A percentile compares a stretch with the other conserved stretches of the same genome.
These are phyloP conservation scores for Amblyopsis rosae DNA, from an alignment of 2,113 vertebrate genomes.

Conservation along the genomic window DNA sequence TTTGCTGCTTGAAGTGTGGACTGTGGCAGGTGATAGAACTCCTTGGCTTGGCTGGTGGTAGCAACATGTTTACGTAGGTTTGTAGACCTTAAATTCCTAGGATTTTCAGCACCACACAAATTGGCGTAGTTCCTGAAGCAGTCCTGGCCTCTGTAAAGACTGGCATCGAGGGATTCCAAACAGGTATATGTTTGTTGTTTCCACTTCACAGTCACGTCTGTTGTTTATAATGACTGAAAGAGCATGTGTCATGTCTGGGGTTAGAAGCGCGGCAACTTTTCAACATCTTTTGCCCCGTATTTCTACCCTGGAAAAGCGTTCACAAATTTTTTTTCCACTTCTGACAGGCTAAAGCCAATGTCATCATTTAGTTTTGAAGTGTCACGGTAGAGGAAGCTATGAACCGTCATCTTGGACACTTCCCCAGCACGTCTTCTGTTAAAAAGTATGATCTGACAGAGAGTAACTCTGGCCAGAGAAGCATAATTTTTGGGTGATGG, in stretches of 20 bases:
- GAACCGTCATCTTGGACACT: neutral
- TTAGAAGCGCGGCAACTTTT: constrained; percentile 27
- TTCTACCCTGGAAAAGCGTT: constrained; percentile 21
- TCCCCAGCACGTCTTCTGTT: no score
- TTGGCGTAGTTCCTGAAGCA: constrained; percentile 8
- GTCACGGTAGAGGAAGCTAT: neutral
- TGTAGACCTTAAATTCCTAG: constrained; percentile 19
- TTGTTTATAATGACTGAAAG: constrained; percentile 17
- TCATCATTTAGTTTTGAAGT: neutral
- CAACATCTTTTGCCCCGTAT: constrained; percentile 22
- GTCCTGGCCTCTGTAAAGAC: constrained; percentile 15
- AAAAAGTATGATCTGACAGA: neutral
- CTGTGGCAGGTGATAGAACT: constrained; percentile 30
- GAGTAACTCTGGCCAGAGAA: neutral
- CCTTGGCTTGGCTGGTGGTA: constrained; percentile 21
- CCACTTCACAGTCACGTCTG: constrained; percentile 13
- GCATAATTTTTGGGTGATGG: neutral
- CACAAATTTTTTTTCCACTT: neutral
- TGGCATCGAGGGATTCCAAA: constrained; percentile 11
- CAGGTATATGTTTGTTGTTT: constrained; percentile 14
- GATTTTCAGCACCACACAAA: constrained; percentile 25
- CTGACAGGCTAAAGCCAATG: no score
- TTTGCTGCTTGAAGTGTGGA: constrained; percentile 26
- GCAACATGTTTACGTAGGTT: constrained; percentile 22
- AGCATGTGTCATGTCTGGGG: constrained; percentile 15